Evolutionary conservation across 1,140 invertebrate genomes (phyloP).

Genomic region (Paraescarpia echinospica): DNA sequence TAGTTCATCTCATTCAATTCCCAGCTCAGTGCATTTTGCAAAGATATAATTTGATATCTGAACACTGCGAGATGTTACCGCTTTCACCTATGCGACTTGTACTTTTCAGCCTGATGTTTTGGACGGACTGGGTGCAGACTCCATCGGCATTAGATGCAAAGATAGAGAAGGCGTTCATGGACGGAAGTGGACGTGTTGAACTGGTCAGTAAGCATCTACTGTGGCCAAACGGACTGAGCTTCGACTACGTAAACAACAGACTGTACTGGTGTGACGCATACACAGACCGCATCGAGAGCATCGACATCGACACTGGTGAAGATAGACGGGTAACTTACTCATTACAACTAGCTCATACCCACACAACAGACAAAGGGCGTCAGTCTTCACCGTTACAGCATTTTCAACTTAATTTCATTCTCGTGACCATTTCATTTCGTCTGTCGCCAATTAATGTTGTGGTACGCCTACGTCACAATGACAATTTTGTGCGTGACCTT

Average conservation of each 20-base stretch:
- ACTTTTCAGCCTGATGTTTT: slow-evolving; percentile 57
- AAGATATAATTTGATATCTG: no score
- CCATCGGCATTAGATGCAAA: slow-evolving; percentile 92
- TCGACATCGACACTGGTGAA: slow-evolving; percentile 77
- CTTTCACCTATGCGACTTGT: not conserved
- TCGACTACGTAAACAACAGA: slow-evolving; percentile 64
- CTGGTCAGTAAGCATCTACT: slow-evolving; percentile 69
- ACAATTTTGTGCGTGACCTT: no score
- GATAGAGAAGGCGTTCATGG: slow-evolving; percentile 80
- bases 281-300: slow-evolving; percentile 75
- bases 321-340: slow-evolving; percentile 66
- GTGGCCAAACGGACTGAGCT: slow-evolving; percentile 72
- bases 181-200: slow-evolving; percentile 81
- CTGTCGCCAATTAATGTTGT: no score
- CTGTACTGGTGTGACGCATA: slow-evolving; percentile 73
- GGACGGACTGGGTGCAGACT: slow-evolving; percentile 98
- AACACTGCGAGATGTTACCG: no score
- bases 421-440: no score
- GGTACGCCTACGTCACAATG: no score
- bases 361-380: no score
- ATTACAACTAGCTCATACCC: no score
- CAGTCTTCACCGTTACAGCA: no score
- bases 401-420: no score
- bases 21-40: no score
- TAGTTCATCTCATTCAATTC: no score